Evolutionary conservation across 1,140 invertebrate genomes (phyloP).

Genomic region (Drosophila tsacasi): DNA sequence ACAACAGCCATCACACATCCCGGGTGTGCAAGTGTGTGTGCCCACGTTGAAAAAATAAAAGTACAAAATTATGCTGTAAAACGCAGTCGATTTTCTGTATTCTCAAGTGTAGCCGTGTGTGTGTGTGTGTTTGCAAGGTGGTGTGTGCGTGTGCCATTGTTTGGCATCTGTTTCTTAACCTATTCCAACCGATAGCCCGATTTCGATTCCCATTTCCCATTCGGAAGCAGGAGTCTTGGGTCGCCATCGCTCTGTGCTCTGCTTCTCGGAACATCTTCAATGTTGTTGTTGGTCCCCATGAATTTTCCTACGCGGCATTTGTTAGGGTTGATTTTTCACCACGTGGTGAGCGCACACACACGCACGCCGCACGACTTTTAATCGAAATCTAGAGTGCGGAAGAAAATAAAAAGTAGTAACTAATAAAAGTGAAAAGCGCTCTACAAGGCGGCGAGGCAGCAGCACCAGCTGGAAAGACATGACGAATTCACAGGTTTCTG

Average conservation of each 20-base stretch:
- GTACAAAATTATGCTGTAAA: conserved; percentile 37
- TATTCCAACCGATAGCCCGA: conserved; percentile 24
- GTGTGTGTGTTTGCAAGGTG: conserved; percentile 10
- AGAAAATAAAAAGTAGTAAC: not conserved
- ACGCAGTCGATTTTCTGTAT: conserved; percentile 34
- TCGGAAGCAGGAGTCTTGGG: conserved; percentile 9
- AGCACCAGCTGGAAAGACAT: not conserved
- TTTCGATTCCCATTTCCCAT: conserved; percentile 14
- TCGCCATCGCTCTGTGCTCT: conserved; percentile 24
- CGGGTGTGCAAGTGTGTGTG: conserved; percentile 16
- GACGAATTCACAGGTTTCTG: conserved; percentile 30
- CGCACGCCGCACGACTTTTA: conserved; percentile 19
- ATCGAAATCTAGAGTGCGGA: conserved; percentile 2
- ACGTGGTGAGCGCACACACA: conserved; percentile 64
- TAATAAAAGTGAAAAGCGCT: not conserved
- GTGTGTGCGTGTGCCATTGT: conserved; percentile 31
- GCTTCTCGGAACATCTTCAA: conserved; percentile 5
- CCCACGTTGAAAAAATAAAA: conserved; percentile 40
- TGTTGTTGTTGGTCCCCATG: conserved; percentile 14
- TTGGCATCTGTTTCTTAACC: conserved; percentile 39
- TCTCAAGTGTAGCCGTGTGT: conserved; percentile 10
- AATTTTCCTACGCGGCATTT: conserved; percentile 60
- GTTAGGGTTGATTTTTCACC: conserved; percentile 81
- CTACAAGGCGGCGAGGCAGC: not conserved
- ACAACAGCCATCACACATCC: conserved; percentile 15